These are phyloP conservation scores for Saiga tatarica DNA, from an alignment of 2,113 vertebrate species.

Conservation along the genomic window DNA sequence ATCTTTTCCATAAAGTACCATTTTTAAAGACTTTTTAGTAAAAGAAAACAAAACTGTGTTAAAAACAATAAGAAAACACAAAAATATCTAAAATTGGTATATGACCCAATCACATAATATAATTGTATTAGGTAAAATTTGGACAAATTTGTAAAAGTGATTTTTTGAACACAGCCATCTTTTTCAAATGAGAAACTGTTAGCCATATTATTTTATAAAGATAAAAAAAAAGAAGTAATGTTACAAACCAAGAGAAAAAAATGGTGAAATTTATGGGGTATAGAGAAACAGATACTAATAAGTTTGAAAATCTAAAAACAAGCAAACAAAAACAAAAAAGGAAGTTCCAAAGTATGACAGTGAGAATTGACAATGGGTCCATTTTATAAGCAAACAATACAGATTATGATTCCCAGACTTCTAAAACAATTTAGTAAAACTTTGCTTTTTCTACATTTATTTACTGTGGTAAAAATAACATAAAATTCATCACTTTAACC, in stretches of 20 bases:
- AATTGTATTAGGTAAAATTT: neutral
- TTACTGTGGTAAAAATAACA: neutral
- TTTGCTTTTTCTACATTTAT: slow-evolving; percentile 13
- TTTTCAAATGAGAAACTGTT: neutral
- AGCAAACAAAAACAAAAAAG: neutral
- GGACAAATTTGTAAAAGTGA: neutral
- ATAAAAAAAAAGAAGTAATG: neutral
- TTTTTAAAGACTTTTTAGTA: neutral
- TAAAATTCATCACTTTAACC: neutral
- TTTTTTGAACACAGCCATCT: neutral
- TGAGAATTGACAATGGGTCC: neutral
- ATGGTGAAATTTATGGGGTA: neutral
- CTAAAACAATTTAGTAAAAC: neutral
- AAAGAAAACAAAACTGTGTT: neutral
- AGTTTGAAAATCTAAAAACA: neutral
- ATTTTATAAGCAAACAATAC: slow-evolving; percentile 54
- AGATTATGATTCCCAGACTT: neutral
- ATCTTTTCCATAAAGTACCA: neutral
- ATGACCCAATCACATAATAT: neutral
- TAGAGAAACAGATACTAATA: neutral
- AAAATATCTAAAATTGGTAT: neutral
- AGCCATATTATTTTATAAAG: neutral
- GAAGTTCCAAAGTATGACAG: slow-evolving; percentile 6
- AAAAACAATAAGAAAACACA: neutral
- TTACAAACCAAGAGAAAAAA: neutral